Conservation (phyloP, 2,888 invertebrate genomes). For the Aphodius granarius region DNA sequence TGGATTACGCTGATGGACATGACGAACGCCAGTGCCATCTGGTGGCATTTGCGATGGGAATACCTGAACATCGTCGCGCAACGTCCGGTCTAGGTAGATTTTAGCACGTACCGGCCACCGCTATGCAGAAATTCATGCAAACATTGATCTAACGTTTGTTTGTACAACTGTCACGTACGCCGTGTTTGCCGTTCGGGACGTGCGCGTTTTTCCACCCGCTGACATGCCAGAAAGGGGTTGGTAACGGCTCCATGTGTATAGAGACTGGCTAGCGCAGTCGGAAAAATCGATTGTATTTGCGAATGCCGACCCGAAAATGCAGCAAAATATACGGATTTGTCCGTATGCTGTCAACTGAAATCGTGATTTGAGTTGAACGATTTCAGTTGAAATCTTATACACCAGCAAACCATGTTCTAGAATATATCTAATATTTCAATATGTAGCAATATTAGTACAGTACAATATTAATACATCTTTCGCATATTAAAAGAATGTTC, state of each 20-base stretch:
- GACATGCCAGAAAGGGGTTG: neutral
- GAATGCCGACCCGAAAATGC: neutral
- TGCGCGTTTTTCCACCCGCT: neutral
- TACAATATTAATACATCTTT: no score
- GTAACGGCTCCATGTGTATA: neutral
- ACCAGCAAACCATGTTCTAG: no score
- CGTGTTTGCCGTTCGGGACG: neutral
- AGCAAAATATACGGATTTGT: neutral
- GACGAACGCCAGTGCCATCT: neutral
- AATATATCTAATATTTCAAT: no score
- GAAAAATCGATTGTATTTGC: slow-evolving; percentile 1
- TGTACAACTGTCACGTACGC: slow-evolving; percentile 8
- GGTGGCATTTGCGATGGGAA: neutral
- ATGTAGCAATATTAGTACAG: no score
- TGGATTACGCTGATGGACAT: neutral
- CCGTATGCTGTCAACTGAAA: neutral
- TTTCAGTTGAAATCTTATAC: no score
- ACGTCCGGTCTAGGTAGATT: neutral
- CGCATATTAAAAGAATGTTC: no score
- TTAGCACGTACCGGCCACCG: slow-evolving; percentile 1
- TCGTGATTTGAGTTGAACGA: neutral
- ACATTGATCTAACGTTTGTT: slow-evolving; percentile 1
- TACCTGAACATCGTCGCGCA: neutral
- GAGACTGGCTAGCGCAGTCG: neutral
- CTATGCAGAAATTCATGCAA: neutral